Base-by-base conservation (phyloP, 2,113 vertebrate species). In the Pedetes capensis region DNA sequence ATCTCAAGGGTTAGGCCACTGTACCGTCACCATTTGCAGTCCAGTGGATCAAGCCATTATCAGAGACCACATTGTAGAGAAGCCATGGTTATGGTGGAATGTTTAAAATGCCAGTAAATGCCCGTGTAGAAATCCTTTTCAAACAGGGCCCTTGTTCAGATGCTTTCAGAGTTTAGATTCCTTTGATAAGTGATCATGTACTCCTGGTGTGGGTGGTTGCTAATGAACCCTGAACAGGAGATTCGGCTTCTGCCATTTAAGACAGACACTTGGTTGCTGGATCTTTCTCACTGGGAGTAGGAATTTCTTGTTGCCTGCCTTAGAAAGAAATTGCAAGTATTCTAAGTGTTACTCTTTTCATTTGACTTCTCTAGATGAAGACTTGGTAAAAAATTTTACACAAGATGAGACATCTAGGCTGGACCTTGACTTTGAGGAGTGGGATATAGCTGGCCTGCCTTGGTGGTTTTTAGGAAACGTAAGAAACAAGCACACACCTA, bases 391-490 rank as follows among this genome's bases (percentile, higher is more conserved):
- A 97, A 98, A 98, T 97, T 95, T 98, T 95, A 95, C 97, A 87
- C 96, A 97, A 94, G 98, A 98, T 96, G 99, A 99, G 96, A 98
- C 99, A 18, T 98, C 99, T 95, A 99, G 99, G 93, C 98, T 99
- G 92, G 99, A 99, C 86, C 98, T 99, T 47, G 98, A 98, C 87
- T 98, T 99, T 97, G 99, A 99, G 89, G 99, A 99, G 27, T 99
- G 99, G 99, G 99, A 99, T 94, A 98, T 99, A 87, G 99, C 99
- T 34, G 99, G 99, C 87, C 98, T 99, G 97, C 99, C 99, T 16
- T 99, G 99, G 99, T 99, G 99, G 99, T 99, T 99, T 99, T 98
- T 99, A 97, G 99, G 99, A 97, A 99, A 99, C 97, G 98, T 99
- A 95, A 99, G 99, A 91, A 99, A 98, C 97, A 99, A 99, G 98